phyloP scores from a whole-genome alignment of 2,888 invertebrate species.

The Buathra laborator region DNA sequence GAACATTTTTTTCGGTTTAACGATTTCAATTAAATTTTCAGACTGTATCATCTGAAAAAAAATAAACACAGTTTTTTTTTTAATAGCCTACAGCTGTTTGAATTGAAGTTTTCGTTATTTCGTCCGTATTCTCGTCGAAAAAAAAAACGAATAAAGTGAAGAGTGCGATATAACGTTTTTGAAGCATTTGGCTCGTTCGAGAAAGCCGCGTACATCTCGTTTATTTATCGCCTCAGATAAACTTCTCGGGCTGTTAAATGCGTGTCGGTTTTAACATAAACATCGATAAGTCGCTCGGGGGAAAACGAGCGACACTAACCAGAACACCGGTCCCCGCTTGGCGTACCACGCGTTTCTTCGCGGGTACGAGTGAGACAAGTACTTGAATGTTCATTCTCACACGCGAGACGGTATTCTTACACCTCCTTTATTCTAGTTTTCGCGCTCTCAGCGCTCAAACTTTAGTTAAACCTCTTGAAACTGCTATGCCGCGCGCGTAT shows the following conservation, averaged over 20 bases:
- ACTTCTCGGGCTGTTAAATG: conserved; percentile 79
- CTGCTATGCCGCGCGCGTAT: neutral
- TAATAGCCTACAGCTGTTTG: too few species aligned
- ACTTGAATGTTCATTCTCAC: conserved; percentile 52
- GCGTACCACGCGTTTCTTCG: conserved; percentile 47
- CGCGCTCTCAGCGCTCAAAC: neutral
- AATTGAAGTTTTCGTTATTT: neutral
- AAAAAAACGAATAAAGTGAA: neutral
- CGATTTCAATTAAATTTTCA: too few species aligned
- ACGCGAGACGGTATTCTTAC: conserved; percentile 38
- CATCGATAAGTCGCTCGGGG: conserved; percentile 81
- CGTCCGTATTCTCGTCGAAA: neutral
- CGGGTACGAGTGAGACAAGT: conserved; percentile 60
- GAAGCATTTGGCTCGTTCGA: conserved; percentile 11
- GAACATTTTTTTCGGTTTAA: too few species aligned
- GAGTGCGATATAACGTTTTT: neutral
- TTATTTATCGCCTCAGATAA: conserved; percentile 83
- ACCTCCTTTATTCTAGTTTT: conserved; percentile 51
- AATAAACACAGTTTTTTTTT: too few species aligned
- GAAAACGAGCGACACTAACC: conserved; percentile 78
- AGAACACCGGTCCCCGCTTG: conserved; percentile 74
- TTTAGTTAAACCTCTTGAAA: conserved; percentile 41
- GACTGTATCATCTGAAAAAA: too few species aligned
- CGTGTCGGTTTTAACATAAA: conserved; percentile 81
- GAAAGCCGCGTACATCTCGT: conserved; percentile 30